These are phyloP conservation scores for Periophthalmus magnuspinnatus DNA, from an alignment of 2,797 vertebrate species.

Conservation along the genomic window DNA sequence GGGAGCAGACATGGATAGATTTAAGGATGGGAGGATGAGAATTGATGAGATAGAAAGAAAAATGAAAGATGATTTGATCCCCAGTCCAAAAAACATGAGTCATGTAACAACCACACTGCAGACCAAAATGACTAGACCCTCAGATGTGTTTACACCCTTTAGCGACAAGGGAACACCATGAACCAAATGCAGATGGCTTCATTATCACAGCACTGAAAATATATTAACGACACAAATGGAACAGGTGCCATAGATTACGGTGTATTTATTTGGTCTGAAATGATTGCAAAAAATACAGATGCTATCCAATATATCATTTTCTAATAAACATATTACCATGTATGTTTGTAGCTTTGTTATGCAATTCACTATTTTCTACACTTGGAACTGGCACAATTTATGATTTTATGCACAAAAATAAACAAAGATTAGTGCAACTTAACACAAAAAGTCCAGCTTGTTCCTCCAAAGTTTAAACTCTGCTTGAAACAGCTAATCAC, in stretches of 20 bases:
- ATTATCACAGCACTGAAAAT: neutral
- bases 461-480: too few species aligned
- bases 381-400: neutral
- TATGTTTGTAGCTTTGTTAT: neutral
- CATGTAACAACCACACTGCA: constrained; percentile 31
- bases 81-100: constrained; percentile 33
- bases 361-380: neutral
- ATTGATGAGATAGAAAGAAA: constrained; percentile 44
- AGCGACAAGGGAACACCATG: constrained; percentile 29
- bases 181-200: constrained; percentile 34
- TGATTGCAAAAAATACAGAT: neutral
- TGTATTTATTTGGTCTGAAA: neutral
- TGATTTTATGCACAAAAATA: too few species aligned
- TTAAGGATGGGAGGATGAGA: constrained; percentile 10
- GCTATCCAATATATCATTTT: too few species aligned
- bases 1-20: constrained; percentile 17
- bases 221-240: neutral
- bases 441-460: too few species aligned
- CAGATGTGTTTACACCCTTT: constrained; percentile 43
- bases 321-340: too few species aligned
- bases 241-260: neutral
- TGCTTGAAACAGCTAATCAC: too few species aligned
- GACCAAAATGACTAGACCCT: constrained; percentile 20
- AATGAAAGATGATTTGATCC: constrained; percentile 40
- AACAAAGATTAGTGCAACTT: too few species aligned